phyloP scores from a whole-genome alignment of 2,888 invertebrate species.

The Microctonus brassicae region DNA sequence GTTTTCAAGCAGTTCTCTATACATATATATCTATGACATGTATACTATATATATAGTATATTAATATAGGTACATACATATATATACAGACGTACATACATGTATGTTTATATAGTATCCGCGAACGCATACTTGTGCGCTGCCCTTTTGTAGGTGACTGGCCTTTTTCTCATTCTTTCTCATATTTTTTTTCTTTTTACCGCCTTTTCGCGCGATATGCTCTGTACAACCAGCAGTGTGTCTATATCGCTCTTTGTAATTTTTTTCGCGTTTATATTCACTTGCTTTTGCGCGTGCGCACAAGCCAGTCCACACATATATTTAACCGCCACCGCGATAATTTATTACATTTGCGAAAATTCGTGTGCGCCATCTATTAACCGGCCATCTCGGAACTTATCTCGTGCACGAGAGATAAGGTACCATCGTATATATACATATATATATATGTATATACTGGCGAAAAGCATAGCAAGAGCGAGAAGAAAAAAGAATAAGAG shows the following conservation, averaged over 20 bases:
- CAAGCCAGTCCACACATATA: neutral
- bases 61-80: no score
- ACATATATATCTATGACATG: neutral
- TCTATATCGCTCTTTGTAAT: slow-evolving; percentile 18
- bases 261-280: neutral
- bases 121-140: slow-evolving; percentile 36
- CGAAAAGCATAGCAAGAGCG: neutral
- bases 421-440: slow-evolving; percentile 32
- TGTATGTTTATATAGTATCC: slow-evolving; percentile 4
- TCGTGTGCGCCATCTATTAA: slow-evolving; percentile 57
- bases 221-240: slow-evolving; percentile 1
- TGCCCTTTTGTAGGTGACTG: slow-evolving; percentile 67
- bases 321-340: slow-evolving; percentile 45
- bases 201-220: slow-evolving; percentile 7
- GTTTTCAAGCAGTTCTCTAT: slow-evolving; percentile 54
- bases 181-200: slow-evolving; percentile 6
- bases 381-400: slow-evolving; percentile 41
- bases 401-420: slow-evolving; percentile 40
- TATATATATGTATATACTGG: slow-evolving; percentile 12
- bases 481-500: no score
- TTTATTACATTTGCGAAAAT: slow-evolving; percentile 63
- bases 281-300: slow-evolving; percentile 5
- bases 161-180: slow-evolving; percentile 54
- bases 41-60: no score
- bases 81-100: neutral